Conservation (phyloP, 2,888 invertebrate genomes). For the Oscheius sp. region DNA sequence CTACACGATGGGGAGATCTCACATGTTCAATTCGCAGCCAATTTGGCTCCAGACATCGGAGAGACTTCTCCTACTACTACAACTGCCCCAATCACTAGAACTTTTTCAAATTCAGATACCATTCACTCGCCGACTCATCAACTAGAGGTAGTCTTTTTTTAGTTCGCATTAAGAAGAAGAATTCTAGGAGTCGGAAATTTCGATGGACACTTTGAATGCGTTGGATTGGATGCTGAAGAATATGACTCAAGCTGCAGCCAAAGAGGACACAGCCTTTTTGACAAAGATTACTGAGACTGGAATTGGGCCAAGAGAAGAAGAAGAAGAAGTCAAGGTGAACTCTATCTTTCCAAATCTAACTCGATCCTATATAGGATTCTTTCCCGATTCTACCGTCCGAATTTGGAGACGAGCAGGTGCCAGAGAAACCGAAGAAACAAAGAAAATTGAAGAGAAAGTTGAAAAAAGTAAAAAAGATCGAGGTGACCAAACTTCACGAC, state of each 20-base stretch:
- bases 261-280: constrained; percentile 25
- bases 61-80: constrained; percentile 21
- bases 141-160: no score
- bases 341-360: background rate
- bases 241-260: constrained; percentile 60
- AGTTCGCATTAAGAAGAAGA: no score
- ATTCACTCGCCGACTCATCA: no score
- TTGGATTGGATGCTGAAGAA: constrained; percentile 68
- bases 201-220: constrained; percentile 62
- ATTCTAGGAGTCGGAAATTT: constrained; percentile 36
- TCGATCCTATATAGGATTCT: background rate
- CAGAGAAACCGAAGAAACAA: background rate
- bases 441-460: constrained; percentile 5
- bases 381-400: constrained; percentile 1
- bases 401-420: background rate
- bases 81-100: no score
- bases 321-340: background rate
- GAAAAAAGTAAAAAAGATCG: constrained; percentile 18
- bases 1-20: constrained; percentile 21
- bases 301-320: background rate
- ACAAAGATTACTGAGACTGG: background rate
- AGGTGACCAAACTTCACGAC: background rate
- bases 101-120: no score
- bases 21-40: background rate
- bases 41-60: background rate